Evolutionary conservation across 1,140 invertebrate genomes (phyloP), one percentile per base, ranked within the genome.

Genomic region (Patella vulgata): DNA sequence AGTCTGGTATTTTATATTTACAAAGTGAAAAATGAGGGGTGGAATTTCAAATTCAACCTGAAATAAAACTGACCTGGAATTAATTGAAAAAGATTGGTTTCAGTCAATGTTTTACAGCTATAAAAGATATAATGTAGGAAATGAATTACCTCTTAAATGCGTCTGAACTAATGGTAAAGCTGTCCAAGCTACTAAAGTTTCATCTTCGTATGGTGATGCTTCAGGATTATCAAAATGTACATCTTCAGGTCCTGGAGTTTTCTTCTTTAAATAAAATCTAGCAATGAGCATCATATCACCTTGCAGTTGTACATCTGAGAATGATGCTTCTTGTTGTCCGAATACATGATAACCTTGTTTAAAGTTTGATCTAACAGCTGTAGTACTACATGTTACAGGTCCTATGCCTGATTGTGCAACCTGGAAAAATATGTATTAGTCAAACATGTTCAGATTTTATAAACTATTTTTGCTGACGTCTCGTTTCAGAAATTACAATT

Each of bases 321-420:
- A 83, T 14, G 71, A 70, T 31, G 79, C 80, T 61, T 83, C 78
- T 60, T 82, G 80, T 69, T 81, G 78, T 9, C 81, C 81, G 63
- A 82, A 83, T 6, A 82, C 68, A 54, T 83, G 81, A 58, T 82
- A 83, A 33, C 73, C 66, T 66, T 75, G 68, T 57, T 80, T 80
- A 61, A 81, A 83, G 56, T 78, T 80, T 30, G 80, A 79, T 44
- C 68, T 66, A n/a, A 81, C 80, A 48, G 75, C 70, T 14, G 76
- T 79, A 40, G 80, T 83, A 63, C 74, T 78, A 63, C 76, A 80
- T 19, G 75, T 81, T 23, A 83, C 78, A 53, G 81, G 80, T 48
- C 79, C 76, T 47, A 71, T 78, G 5, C 66, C 61, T 36, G 79
- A 81, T 59, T 81, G 75, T 54, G 80, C 80, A 75, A 83, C 68